Evolutionary conservation across 2,888 invertebrate genomes (phyloP).

Genomic region (Cancer borealis): DNA sequence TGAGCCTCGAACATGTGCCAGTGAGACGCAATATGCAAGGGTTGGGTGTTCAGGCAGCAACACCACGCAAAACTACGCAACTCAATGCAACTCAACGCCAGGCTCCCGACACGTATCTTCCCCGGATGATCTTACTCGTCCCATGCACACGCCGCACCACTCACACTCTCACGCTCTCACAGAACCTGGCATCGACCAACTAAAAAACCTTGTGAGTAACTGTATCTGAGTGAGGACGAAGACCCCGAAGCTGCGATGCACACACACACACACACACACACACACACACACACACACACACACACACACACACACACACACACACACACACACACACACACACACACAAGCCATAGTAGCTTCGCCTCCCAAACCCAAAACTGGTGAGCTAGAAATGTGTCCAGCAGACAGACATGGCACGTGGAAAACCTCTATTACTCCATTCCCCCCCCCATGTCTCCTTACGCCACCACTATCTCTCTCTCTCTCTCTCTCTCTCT

Average conservation of each 20-base stretch:
- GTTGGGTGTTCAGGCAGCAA: neutral
- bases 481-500: too few species aligned
- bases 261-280: neutral
- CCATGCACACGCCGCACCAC: neutral
- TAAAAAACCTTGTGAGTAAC: neutral
- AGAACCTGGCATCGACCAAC: constrained; percentile 3
- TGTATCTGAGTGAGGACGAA: neutral
- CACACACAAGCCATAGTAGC: too few species aligned
- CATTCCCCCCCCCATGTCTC: neutral
- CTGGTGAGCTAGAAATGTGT: neutral
- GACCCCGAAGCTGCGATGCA: neutral
- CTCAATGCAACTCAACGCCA: too few species aligned
- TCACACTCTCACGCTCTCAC: constrained; percentile 26
- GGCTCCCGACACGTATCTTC: neutral
- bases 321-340: neutral
- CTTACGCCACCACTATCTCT: too few species aligned
- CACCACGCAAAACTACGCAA: too few species aligned
- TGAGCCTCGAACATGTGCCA: constrained; percentile 16
- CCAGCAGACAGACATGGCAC: neutral
- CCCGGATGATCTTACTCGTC: neutral
- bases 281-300: neutral
- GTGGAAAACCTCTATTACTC: neutral
- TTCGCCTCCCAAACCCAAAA: neutral
- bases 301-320: neutral
- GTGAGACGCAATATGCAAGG: neutral